Percentiles rank a stretch among this genome's conserved stretches.
Evolutionary conservation across 2,113 vertebrate species (phyloP).

Genomic region (Myxocyprinus asiaticus): DNA sequence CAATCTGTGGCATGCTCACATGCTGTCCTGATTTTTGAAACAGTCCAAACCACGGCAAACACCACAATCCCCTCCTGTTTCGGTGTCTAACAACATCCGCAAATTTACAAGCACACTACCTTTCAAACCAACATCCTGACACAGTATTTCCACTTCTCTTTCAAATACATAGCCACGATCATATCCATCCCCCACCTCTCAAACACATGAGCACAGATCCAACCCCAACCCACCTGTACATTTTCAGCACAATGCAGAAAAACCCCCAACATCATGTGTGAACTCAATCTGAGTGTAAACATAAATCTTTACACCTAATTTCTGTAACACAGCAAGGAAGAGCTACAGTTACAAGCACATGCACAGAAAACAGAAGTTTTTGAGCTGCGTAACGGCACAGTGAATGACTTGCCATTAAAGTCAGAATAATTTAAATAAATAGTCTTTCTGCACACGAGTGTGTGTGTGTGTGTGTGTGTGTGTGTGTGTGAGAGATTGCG

Average conservation of each 20-base stretch:
- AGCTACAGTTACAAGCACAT: no score
- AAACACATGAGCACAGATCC: neutral
- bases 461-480: slow-evolving; percentile 56
- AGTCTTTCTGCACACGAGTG: slow-evolving; percentile 49
- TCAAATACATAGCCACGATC: neutral
- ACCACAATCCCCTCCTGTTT: neutral
- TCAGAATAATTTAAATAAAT: slow-evolving; percentile 63
- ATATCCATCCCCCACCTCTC: neutral
- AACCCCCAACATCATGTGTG: neutral
- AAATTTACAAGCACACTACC: neutral
- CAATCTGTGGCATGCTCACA: neutral
- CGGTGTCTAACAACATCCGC: no score
- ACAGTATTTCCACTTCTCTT: slow-evolving; percentile 10
- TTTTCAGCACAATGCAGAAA: neutral
- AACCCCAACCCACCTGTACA: slow-evolving; percentile 2
- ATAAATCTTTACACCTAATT: no score
- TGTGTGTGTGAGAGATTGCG: neutral
- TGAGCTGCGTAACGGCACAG: slow-evolving; percentile 29
- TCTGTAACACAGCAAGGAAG: no score
- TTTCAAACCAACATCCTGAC: slow-evolving; percentile 25
- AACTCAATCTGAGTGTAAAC: no score
- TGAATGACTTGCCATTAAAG: slow-evolving; percentile 70
- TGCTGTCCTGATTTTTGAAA: neutral
- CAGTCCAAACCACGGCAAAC: neutral
- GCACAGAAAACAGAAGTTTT: no score